Conservation (phyloP, 2,797 vertebrate species). For the Cyclopterus lumpus region DNA sequence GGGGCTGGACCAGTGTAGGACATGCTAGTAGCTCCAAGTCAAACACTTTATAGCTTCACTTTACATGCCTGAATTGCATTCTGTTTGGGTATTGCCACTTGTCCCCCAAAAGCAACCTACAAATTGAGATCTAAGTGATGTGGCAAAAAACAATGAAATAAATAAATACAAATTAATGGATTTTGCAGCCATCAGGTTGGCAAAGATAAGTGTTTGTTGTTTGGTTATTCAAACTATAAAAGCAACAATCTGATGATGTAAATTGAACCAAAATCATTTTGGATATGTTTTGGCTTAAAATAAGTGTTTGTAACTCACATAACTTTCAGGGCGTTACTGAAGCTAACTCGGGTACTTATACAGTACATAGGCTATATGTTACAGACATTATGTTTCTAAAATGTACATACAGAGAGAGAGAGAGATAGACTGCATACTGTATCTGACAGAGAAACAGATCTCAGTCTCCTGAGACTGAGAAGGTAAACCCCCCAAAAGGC, state of each 20-base stretch:
- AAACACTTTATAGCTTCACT: conserved; percentile 28
- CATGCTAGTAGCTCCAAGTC: conserved; percentile 22
- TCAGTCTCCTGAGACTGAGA: too few relatives aligned
- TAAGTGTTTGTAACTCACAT: not conserved
- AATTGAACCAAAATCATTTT: not conserved
- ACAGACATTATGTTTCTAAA: too few relatives aligned
- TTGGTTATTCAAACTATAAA: conserved; percentile 1
- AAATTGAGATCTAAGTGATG: conserved; percentile 30
- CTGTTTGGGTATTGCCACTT: conserved; percentile 20
- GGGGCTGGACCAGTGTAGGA: not conserved
- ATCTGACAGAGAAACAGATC: not conserved
- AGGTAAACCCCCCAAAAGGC: too few relatives aligned
- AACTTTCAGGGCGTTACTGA: not conserved
- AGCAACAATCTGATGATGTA: not conserved
- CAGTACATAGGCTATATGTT: too few relatives aligned
- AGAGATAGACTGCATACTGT: too few relatives aligned
- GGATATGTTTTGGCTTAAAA: not conserved
- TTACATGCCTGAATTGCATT: conserved; percentile 20
- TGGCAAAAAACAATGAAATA: not conserved
- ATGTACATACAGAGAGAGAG: too few relatives aligned
- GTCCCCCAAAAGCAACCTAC: conserved; percentile 33
- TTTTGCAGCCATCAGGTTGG: not conserved
- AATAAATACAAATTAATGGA: not conserved
- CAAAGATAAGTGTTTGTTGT: not conserved
- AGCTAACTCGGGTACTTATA: not conserved